Evolutionary conservation across 1,140 invertebrate genomes (phyloP), one percentile per base, ranked within the genome.

Genomic region (Anastatus disparis): DNA sequence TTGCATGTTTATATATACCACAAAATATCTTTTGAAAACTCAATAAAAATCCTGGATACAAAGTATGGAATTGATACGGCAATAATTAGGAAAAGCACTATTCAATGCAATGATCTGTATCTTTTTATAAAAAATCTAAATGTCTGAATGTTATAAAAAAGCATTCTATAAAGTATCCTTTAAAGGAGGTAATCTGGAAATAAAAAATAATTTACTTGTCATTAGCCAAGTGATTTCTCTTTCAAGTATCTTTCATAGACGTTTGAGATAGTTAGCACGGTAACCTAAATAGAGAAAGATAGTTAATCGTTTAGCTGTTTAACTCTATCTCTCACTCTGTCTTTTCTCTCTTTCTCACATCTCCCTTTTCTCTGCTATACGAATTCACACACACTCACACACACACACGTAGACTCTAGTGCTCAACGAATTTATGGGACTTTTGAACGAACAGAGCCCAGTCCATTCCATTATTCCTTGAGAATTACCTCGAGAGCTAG

Each of bases 401-500:
- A 70, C 75, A 24, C 65, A 50, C 67, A 29, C 75, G 63, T 44
- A 71, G 46, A 71, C 48, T 58, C 52, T 29, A 63, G 3, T 29
- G 61, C 62, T 40, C 68, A 50, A 17, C 48, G 72, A 75, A 80
- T 78, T 80, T 80, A 79, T 79, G 75, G 78, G 73, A 79, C 74
- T 80, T 81, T 77, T 78, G 75, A 79, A 80, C 79, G 75, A 76
- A 69, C 55, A 70, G n/a, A n/a, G 35, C 63, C 55, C 44, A 74
- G 77, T 76, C 72, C 76, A 69, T 77, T 79, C 78, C 75, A 81
- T 81, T 80, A 80, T 80, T 80, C 67, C 58, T 67, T 42, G 65
- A 71, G 77, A 81, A 80, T 80, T 77, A 74, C 79, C 67, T 70
- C 65, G 52, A 58, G 72, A 72, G 75, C 75, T 44, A 17, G 7